phyloP scores from a whole-genome alignment of 2,113 vertebrate genomes.

The Promerops cafer region DNA sequence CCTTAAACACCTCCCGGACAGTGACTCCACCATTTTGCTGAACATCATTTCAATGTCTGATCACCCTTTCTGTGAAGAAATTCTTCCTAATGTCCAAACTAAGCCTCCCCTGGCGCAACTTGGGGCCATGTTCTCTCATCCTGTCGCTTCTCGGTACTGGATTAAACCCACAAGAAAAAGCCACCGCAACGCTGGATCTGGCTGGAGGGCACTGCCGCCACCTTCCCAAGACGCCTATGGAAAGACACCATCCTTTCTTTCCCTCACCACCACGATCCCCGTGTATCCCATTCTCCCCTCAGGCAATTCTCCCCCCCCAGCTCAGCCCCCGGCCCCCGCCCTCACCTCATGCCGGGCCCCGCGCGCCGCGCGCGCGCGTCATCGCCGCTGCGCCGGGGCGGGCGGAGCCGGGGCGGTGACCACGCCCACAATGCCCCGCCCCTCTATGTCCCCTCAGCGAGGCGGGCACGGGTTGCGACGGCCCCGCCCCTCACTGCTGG shows the following conservation, averaged over 20 bases:
- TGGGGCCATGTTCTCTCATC: too few species aligned
- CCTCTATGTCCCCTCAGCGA: fast-evolving
- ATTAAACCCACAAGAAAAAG: neutral
- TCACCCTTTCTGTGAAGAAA: neutral
- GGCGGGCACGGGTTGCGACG: fast-evolving
- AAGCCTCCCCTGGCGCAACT: neutral
- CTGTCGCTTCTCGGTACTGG: neutral
- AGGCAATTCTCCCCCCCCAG: fast-evolving
- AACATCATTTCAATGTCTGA: neutral
- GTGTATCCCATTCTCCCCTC: neutral
- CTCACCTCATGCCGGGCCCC: conserved; percentile 13
- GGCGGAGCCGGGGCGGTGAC: fast-evolving
- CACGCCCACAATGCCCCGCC: neutral
- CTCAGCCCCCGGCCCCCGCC: neutral
- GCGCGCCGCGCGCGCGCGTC: neutral
- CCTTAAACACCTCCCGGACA: neutral
- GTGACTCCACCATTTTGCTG: neutral
- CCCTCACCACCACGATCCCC: fast-evolving
- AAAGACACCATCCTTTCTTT: fast-evolving
- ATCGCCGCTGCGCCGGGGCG: neutral
- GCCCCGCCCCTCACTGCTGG: fast-evolving
- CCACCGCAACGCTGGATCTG: too few species aligned
- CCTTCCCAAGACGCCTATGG: fast-evolving
- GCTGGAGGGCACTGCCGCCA: neutral
- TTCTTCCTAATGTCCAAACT: neutral